Evolutionary conservation across 2,113 vertebrate genomes (phyloP).

Genomic region (Synchiropus splendidus): DNA sequence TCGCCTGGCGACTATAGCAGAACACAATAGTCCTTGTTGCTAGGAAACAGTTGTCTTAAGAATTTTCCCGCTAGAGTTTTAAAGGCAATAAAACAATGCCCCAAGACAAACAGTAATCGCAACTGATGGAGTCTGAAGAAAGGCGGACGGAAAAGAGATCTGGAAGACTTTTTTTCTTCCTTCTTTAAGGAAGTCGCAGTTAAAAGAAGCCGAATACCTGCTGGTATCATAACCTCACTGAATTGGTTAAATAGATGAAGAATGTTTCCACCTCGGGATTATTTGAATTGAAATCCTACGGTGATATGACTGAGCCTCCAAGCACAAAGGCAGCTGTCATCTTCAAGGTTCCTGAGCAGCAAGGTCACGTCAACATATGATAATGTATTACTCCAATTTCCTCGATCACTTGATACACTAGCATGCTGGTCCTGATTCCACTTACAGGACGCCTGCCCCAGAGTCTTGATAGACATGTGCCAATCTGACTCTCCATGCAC

Average conservation of each 20-base stretch:
- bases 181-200: conserved; percentile 23
- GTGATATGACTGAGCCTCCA: conserved; percentile 30
- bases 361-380: conserved; percentile 50
- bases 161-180: conserved; percentile 11
- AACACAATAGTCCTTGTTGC: conserved; percentile 68
- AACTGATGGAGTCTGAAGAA: conserved; percentile 48
- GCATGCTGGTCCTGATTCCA: conserved; percentile 10
- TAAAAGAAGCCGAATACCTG: conserved; percentile 23
- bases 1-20: conserved; percentile 55
- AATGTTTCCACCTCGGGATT: conserved; percentile 8
- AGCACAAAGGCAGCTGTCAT: conserved; percentile 49
- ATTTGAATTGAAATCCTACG: conserved; percentile 36
- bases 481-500: conserved; percentile 1
- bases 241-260: conserved; percentile 6
- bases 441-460: conserved; percentile 1
- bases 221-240: too few relatives aligned
- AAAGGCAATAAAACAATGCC: conserved; percentile 76
- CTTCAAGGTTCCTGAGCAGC: conserved; percentile 38
- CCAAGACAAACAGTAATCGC: conserved; percentile 67
- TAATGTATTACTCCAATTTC: conserved; percentile 32
- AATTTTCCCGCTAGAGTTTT: conserved; percentile 66
- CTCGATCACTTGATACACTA: conserved; percentile 34
- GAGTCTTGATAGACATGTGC: conserved; percentile 41
- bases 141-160: not conserved
- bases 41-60: conserved; percentile 66